Conservation (phyloP, 2,888 invertebrate species). For the Plemyria rubiginata region DNA sequence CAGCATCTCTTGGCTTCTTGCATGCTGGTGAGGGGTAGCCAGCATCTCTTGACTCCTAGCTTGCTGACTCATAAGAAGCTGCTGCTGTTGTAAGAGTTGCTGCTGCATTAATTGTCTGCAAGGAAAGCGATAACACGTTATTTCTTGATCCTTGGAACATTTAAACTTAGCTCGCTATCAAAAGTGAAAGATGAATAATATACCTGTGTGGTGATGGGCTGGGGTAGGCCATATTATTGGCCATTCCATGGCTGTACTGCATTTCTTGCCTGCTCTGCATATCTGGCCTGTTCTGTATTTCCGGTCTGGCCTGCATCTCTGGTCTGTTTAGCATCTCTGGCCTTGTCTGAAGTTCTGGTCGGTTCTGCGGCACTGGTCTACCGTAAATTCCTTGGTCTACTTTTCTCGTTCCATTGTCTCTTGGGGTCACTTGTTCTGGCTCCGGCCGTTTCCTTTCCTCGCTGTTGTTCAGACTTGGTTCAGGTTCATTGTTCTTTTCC, state of each 20-base stretch:
- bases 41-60: constrained; percentile 86
- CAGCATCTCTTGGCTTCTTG: constrained; percentile 84
- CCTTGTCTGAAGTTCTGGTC: constrained; percentile 65
- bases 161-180: not conserved
- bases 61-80: constrained; percentile 78
- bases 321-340: constrained; percentile 44
- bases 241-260: constrained; percentile 72
- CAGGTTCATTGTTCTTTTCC: constrained; percentile 79
- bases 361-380: constrained; percentile 82
- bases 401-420: constrained; percentile 76
- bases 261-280: constrained; percentile 55
- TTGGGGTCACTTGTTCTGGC: constrained; percentile 73
- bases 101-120: constrained; percentile 77
- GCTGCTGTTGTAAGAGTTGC: constrained; percentile 80
- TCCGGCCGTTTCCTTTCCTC: constrained; percentile 83
- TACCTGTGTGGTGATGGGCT: constrained; percentile 80
- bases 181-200: not conserved
- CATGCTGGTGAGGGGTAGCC: constrained; percentile 64
- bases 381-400: constrained; percentile 86
- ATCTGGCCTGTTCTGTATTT: constrained; percentile 78
- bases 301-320: constrained; percentile 66
- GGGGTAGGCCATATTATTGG: constrained; percentile 75
- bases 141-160: not conserved
- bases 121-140: constrained; percentile 8
- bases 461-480: constrained; percentile 85